Percentiles rank a stretch among this genome's conserved stretches.
Conservation (phyloP, 2,888 invertebrate species). For the Orchestes rusci region DNA sequence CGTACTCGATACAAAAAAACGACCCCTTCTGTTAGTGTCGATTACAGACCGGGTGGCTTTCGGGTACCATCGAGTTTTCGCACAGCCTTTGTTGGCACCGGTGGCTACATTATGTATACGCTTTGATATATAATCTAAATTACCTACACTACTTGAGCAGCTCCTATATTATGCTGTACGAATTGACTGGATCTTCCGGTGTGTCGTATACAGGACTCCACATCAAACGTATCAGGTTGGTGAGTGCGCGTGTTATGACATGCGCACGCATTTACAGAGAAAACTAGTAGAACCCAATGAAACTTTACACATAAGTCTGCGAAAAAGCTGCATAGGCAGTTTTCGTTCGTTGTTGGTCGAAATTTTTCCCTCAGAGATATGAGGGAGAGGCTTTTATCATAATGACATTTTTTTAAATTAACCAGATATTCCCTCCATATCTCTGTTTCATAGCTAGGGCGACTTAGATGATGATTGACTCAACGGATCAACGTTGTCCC, state of each 20-base stretch:
- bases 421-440: conserved; percentile 10
- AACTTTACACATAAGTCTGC: conserved; percentile 43
- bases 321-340: conserved; percentile 43
- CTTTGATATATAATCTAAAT: conserved; percentile 23
- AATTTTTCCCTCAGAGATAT: conserved; percentile 12
- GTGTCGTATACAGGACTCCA: too few relatives aligned
- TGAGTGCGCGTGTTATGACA: too few relatives aligned
- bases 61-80: conserved; percentile 25
- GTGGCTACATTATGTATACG: conserved; percentile 28
- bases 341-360: conserved; percentile 24
- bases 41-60: too few relatives aligned
- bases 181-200: conserved; percentile 2
- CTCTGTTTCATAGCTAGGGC: conserved; percentile 30
- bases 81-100: conserved; percentile 37
- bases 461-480: conserved; percentile 37
- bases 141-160: conserved; percentile 41
- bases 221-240: too few relatives aligned
- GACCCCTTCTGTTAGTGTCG: too few relatives aligned
- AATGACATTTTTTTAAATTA: too few relatives aligned
- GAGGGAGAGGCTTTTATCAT: too few relatives aligned
- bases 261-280: conserved; percentile 8
- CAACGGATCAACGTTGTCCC: conserved; percentile 36
- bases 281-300: conserved; percentile 37
- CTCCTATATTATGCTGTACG: conserved; percentile 33
- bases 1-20: conserved; percentile 15